Base-by-base conservation (phyloP, 2,888 invertebrate species). In the Adelphocoris suturalis region DNA sequence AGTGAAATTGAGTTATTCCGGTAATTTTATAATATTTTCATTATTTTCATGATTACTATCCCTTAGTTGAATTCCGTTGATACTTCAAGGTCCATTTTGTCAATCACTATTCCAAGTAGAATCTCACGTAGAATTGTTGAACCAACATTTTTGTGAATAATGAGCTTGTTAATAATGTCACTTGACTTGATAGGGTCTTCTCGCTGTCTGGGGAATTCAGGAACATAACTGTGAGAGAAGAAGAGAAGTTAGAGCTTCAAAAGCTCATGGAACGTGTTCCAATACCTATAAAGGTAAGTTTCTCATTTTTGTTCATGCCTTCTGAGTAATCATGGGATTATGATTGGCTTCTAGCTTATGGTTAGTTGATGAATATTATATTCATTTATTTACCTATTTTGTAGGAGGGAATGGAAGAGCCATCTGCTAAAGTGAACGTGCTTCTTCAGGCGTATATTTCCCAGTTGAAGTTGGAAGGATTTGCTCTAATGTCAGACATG, bases 401-500 rank as follows among this genome's bases (percentile, higher is more conserved):
- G 13, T 78, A 93, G 93, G 99, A 99, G 93, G 97, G 97, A 91
- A 98, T 99, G 91, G 99, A 99, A 93, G 99, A 99, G 93, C 97
- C 99, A 0, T 97, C 97, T 90, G 99, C 99, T 0, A 99, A 99
- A 93, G 94, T 99, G 47, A 99, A 99, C 93, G 98, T 99, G 12
- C 94, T 99, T 0, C 94, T 99, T 0, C 99, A 99, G 93, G 99
- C 99, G 0, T 99, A 99, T 94, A 99, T 99, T 91, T 99, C 99
- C 0, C 99, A 99, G 93, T 94, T 99, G 92, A 99, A 99, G 94
- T 94, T 99, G 89, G 99, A 99, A 93, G 99, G 99, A 0, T 99
- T 99, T 93, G 99, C 99, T 0, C 94, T 99, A 1, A 99, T 99
- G 98, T 97, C 99, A 0, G 99, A 99, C 93, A 99, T 99, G 99